Evolutionary conservation across 2,888 invertebrate genomes (phyloP), one percentile per base, ranked within the genome.

Genomic region (Cephus rjabovi): DNA sequence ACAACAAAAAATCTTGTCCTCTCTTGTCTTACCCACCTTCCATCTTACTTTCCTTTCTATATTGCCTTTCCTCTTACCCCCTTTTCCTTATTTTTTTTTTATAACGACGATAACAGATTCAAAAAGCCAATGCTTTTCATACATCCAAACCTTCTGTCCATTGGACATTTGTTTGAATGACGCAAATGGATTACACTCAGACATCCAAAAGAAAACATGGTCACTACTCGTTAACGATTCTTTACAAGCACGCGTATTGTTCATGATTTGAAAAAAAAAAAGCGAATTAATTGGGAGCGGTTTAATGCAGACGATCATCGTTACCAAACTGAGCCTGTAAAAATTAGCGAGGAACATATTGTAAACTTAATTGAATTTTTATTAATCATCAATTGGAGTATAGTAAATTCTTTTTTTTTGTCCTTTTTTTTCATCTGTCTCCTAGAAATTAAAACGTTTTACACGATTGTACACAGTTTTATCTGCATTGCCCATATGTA

Each of bases 101-200:
- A 80, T 82, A 85, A 83, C 78, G 35, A 76, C 76, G 74, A 82
- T 76, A 86, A 83, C 81, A 83, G 81, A 83, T 83, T 83, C 83
- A 88, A 88, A 85, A 87, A 87, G 83, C 86, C 86, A 85, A 83
- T 83, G 83, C 40, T 40, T 40, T 15, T 40, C 40, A 15, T 6
- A 15, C 15, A 40, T 81, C 80, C 78, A 83, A 81, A 71, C 71
- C 80, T 83, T 80, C 75, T 78, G 82, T 80, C 76, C 71, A 75
- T 74, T 79, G 77, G 73, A 79, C 40, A 40, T 40, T 40, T 15
- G 15, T 40, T 15, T 6, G 1, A 15, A 15, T 15, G 40, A 40
- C 15, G 40, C 40, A 40, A 15, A 40, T 15, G 40, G 40, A 40
- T 40, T 40, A 40, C 15, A 40, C 15, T 40, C 15, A 15, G 40